Base-by-base conservation (phyloP, 2,888 invertebrate genomes). In the Tachina fera region DNA sequence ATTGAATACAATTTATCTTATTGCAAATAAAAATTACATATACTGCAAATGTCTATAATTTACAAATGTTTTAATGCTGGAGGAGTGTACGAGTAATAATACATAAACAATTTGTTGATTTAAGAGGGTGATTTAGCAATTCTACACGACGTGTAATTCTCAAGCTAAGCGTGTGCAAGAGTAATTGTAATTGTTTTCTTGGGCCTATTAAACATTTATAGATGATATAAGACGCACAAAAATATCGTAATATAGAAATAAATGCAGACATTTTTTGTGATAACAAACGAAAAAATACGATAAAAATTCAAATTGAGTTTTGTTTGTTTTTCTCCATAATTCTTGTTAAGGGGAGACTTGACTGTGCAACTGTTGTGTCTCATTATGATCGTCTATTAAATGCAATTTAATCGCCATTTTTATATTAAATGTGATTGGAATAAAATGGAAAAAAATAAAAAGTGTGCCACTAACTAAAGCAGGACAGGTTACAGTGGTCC, bases 1-100 rank as follows among this genome's bases (percentile, higher is more conserved):
- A 72, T 77, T 85, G 77, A 68, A 74, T 63, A 82, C 81, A 81
- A 85, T 82, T 82, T 82, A 65, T 82, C 81, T 81, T 82, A 74
- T 78, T 47, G 81, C 74, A 68, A 76, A 81, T 77, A 81, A 77
- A 81, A 81, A 81, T 75, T 45, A 41, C 61, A n/a, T 47, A n/a
- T 47, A 19, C 31, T 31, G 31, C 31, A 61, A 68, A 51, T 67
- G 74, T 75, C 39, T 47, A 61, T 68, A 70, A 81, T 75, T 81
- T 75, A 49, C 75, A 81, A 74, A 81, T 53, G 45, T 22, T 79
- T 45, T 60, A 72, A 72, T 60, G 49, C 16, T 31, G 8, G 31
- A 39, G n/a, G 51, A 53, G 31, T 14, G 39, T 47, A n/a, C n/a
- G n/a, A 56, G 47, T 47, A 56, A 58, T 47, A 56, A 58, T 78